Evolutionary conservation across 2,888 invertebrate genomes (phyloP), one percentile per base, ranked within the genome.

Genomic region (Zele albiditarsus): DNA sequence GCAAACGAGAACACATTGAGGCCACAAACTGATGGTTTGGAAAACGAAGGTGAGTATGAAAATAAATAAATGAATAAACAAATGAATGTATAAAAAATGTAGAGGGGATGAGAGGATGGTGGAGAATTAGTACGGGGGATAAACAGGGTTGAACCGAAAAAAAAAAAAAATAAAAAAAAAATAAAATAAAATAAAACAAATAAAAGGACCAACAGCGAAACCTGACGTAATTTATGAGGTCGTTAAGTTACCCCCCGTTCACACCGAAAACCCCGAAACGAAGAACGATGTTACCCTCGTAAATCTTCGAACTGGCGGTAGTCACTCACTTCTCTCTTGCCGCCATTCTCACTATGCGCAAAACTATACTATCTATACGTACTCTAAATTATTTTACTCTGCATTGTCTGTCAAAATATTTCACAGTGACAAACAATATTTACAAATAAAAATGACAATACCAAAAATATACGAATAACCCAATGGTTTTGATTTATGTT

Each of bases 241-340:
- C 80, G 80, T 80, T 80, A 80, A 80, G 78, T 78, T 76, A 78
- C 78, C 78, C 74, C 74, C 53, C 20, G 20, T 53, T 20, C 33
- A 60, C 66, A 60, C 72, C 49, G 74, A 73, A 68, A 74, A 67
- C 75, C 76, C 76, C 20, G 20, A 77, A 76, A 79, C 75, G 79
- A 74, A 79, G 78, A 79, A 79, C 77, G 78, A 79, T 79, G 79
- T 79, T 69, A 74, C 78, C 77, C 77, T 79, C 77, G 75, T 79
- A 79, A 78, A 79, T 79, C 78, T 78, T 73, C 79, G 72, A 78
- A 74, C 69, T 78, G 75, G 72, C 68, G 68, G 74, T 66, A 79
- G 77, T 79, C 79, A 79, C 73, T 79, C 79, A 78, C 78, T 74
- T 57, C 69, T 33, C 74, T 74, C 33, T 62, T 62, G 62, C 71